A percentile compares a stretch with the other conserved stretches of the same genome.
These are phyloP conservation scores for Drosophila borborema DNA, from an alignment of 2,888 invertebrate genomes.

Conservation along the genomic window DNA sequence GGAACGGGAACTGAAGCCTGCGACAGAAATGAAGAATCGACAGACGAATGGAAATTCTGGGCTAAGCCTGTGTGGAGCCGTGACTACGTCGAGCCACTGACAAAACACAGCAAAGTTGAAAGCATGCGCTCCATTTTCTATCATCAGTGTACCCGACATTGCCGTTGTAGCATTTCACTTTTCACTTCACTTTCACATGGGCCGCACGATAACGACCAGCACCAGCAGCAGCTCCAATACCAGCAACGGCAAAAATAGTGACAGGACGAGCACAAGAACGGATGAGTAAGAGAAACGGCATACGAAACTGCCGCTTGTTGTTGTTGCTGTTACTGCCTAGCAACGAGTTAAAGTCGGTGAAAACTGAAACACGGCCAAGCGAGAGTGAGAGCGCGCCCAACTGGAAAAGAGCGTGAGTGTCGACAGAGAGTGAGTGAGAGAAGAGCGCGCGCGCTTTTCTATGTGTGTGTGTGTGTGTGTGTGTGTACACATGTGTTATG, in stretches of 20 bases:
- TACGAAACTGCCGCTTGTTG: conserved; percentile 23
- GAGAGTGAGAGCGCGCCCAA: conserved; percentile 66
- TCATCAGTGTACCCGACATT: conserved; percentile 62
- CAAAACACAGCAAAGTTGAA: conserved; percentile 57
- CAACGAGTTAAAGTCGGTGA: conserved; percentile 80
- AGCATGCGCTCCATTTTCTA: conserved; percentile 57
- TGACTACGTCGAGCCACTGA: conserved; percentile 35
- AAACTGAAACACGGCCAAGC: conserved; percentile 76
- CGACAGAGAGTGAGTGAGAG: conserved; percentile 16
- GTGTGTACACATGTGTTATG: conserved; percentile 17
- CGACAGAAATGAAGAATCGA: conserved; percentile 22
- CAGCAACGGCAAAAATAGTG: conserved; percentile 29
- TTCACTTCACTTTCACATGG: conserved; percentile 83
- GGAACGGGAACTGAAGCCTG: conserved; percentile 31
- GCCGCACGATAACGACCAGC: conserved; percentile 36
- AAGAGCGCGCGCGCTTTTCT: conserved; percentile 8
- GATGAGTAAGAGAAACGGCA: conserved; percentile 41
- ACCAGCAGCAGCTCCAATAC: conserved; percentile 3
- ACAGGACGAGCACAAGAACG: conserved; percentile 56
- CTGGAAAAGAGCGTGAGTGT: conserved; percentile 38
- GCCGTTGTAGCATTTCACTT: conserved; percentile 82
- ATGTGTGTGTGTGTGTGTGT: conserved; percentile 19
- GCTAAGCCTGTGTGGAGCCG: conserved; percentile 48
- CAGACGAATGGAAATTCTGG: conserved; percentile 60
- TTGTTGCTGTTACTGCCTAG: conserved; percentile 55